Conservation (phyloP, 2,888 invertebrate species). For the Anoplius nigerrimus region DNA sequence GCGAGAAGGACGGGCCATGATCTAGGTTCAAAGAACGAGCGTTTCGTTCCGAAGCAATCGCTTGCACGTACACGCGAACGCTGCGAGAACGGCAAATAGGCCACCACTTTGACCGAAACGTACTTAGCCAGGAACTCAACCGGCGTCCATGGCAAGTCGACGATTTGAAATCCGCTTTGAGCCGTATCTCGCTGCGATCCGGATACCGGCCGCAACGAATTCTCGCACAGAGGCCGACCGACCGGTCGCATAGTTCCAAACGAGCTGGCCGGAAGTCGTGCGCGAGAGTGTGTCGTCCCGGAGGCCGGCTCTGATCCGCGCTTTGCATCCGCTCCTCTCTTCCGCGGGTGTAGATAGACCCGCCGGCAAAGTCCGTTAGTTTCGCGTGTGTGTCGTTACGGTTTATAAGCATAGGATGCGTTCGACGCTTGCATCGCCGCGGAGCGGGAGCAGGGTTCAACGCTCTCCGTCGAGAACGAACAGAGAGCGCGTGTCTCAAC, state of each 20-base stretch:
- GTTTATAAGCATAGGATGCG: slow-evolving; percentile 69
- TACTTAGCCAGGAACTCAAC: slow-evolving; percentile 4
- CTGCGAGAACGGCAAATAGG: not conserved
- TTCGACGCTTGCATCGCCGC: slow-evolving; percentile 57
- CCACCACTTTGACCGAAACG: not conserved
- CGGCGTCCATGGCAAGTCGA: slow-evolving; percentile 35
- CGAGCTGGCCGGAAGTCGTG: slow-evolving; percentile 36
- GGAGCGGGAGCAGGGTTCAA: slow-evolving; percentile 59
- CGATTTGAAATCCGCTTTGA: slow-evolving; percentile 32
- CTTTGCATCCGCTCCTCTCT: slow-evolving; percentile 20
- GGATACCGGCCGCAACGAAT: not conserved
- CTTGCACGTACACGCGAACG: too few relatives aligned
- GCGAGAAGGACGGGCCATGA: too few relatives aligned
- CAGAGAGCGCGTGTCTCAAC: slow-evolving; percentile 55
- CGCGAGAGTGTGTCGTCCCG: slow-evolving; percentile 8
- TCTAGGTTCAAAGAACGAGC: too few relatives aligned
- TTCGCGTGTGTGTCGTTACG: slow-evolving; percentile 68
- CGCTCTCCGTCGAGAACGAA: slow-evolving; percentile 56
- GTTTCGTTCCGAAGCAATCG: too few relatives aligned
- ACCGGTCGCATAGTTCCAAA: slow-evolving; percentile 34
- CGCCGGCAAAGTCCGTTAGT: slow-evolving; percentile 63
- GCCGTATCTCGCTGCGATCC: slow-evolving; percentile 19
- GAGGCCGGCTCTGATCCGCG: slow-evolving; percentile 3
- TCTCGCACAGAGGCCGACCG: slow-evolving; percentile 5
- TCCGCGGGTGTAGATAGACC: slow-evolving; percentile 56